A percentile compares a stretch with the other conserved stretches of the same genome.
phyloP scores from a whole-genome alignment of 2,888 invertebrate genomes.

The Leucoma salicis region DNA sequence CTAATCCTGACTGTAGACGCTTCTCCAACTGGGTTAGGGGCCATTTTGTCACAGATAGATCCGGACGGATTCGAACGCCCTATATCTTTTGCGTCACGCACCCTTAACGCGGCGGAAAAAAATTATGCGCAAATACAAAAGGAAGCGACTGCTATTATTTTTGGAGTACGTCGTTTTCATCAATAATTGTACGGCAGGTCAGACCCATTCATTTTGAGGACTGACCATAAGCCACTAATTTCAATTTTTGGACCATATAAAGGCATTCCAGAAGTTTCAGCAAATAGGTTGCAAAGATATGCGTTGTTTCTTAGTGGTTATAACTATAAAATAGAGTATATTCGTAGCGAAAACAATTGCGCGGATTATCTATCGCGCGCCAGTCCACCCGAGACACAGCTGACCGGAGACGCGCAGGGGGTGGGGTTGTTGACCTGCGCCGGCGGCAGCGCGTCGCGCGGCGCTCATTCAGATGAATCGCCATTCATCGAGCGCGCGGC shows the following conservation, averaged over 20 bases:
- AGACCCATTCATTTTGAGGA: too few species aligned
- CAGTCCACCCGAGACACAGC: neutral
- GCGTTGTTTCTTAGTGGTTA: conserved; percentile 31
- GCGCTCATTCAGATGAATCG: neutral
- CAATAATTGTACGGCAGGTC: too few species aligned
- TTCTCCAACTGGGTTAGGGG: conserved; percentile 23
- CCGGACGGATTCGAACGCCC: conserved; percentile 7
- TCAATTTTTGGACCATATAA: conserved; percentile 31
- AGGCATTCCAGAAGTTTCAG: conserved; percentile 34
- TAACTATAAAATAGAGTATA: conserved; percentile 32
- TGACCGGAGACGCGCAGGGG: too few species aligned
- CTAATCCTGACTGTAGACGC: conserved; percentile 31
- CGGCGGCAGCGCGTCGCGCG: neutral
- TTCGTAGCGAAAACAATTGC: too few species aligned
- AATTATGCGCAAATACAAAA: conserved; percentile 8
- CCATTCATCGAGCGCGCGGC: neutral
- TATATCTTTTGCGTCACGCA: conserved; percentile 28
- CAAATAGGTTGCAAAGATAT: conserved; percentile 32
- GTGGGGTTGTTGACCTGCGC: too few species aligned
- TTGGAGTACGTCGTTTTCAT: too few species aligned
- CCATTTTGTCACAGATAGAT: conserved; percentile 5
- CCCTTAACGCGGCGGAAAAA: conserved; percentile 24
- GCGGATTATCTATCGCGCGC: neutral
- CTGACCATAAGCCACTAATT: conserved; percentile 31
- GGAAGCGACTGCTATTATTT: conserved; percentile 8